Evolutionary conservation across 2,888 invertebrate species (phyloP).

Genomic region (Dromius quadrimaculatus): DNA sequence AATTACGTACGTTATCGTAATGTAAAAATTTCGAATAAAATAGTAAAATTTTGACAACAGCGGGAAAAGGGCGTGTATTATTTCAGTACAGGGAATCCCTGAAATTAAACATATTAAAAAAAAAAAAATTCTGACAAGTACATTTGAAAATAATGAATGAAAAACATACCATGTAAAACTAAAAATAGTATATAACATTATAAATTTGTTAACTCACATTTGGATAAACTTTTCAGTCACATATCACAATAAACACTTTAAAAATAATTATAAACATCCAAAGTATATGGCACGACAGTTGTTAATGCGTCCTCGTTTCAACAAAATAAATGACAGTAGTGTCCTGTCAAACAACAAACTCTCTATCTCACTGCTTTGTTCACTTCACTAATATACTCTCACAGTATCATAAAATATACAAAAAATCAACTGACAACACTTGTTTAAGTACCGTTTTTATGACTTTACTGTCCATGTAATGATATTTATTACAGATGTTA

Average conservation of each 20-base stretch:
- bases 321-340: constrained; percentile 9
- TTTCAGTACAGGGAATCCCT: too few species aligned
- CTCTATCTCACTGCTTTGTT: constrained; percentile 1
- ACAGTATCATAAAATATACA: background rate
- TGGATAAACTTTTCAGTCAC: background rate
- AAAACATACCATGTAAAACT: background rate
- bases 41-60: background rate
- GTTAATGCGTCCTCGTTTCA: background rate
- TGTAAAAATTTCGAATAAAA: background rate
- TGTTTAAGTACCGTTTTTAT: constrained; percentile 23
- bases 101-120: too few species aligned
- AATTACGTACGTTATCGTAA: too few species aligned
- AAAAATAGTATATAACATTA: background rate
- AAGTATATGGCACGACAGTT: background rate
- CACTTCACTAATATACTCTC: constrained; percentile 10
- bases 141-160: background rate
- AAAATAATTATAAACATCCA: constrained; percentile 17
- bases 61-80: constrained; percentile 28
- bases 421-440: constrained; percentile 34
- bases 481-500: background rate
- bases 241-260: background rate
- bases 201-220: constrained; percentile 11
- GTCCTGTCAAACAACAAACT: background rate
- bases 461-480: constrained; percentile 4
- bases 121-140: too few species aligned